Base-by-base conservation (phyloP, 1,140 invertebrate genomes). In the Melitaea cinxia region DNA sequence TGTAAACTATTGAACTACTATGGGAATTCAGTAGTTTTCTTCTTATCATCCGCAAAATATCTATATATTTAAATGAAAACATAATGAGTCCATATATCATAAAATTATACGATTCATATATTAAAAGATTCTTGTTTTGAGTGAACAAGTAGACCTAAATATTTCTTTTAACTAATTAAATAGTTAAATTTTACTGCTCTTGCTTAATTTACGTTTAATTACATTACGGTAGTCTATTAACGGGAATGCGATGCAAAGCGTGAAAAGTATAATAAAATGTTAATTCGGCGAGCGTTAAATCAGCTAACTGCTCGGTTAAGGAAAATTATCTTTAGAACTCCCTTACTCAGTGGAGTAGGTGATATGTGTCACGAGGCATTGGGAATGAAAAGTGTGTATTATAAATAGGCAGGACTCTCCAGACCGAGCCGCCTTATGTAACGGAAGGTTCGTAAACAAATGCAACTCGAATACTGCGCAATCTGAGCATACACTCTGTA, bases 321-420 rank as follows among this genome's bases (percentile, higher is more conserved):
- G 73, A 72, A 75, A 80, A 77, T 75, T 78, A 83, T 83, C 73
- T 84, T 82, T 81, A 79, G 80, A 74, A 61, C 64, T 69, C 64
- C 80, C 78, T 82, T 80, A 80, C 67, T 82, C 77, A 77, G 69
- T 75, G 71, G n/a, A 80, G 71, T 75, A 53, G 24, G 42, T 56
- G 54, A 57, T 50, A 56, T 64, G 61, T 64, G 47, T 59, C 56
- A 53, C 56, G 49, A 52, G 54, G 67, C 59, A 77, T 72, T 76
- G 73, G 71, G 74, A 79, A 80, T 82, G 82, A 78, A 84, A 83
- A 84, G 77, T 80, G 77, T 68, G 68, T 83, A 85, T 83, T 65
- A 65, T 65, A 85, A 85, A 85, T 85, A 83, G 80, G 62, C 62
- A 74, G 73, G 75, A 77, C 70, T 63, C 55, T 73, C 68, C 64